Evolutionary conservation across 2,888 invertebrate genomes (phyloP), one percentile per base, ranked within the genome.

Genomic region (Seira ritae): DNA sequence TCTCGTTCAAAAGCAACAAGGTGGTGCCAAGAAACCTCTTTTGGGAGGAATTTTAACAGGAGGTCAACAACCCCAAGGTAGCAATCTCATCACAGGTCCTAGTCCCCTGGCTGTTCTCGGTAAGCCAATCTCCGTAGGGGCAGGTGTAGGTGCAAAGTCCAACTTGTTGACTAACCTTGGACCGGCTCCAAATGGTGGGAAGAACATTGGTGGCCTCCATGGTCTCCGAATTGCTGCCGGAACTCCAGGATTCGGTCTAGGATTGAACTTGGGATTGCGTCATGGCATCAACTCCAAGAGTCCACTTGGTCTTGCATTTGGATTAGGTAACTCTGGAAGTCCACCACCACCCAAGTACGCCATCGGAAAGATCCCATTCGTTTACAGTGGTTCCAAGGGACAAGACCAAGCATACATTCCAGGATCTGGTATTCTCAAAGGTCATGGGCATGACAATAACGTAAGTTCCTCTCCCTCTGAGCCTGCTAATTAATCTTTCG

Each of bases 251-350:
- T 78, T 62, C 24, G 78, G 78, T 19, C 42, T 78, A 6, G 78
- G 78, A 37, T 71, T 78, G 37, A 78, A 78, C 10, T n/a, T 78
- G 2, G 78, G 78, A 19, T 78, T 70, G 19, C 24, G 62, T 6
- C 78, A 78, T 24, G 71, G 37, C 19, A 46, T 78, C 17, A 78
- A 78, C 22, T 65, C 69, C n/a, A 78, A 78, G 50, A 71, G 78
- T 50, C 71, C 78, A 1, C 22, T 78, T 1, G 78, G 65, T 12
- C 17, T 20, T 31, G 78, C 22, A 6, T 67, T 75, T 24, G 73
- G 73, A 17, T 23, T 65, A 1, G 19, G 17, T 4, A 24, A 42
- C 1, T 6, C 22, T 67, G 1, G 50, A 42, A 1, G 10, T 67
- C 46, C 23, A 50, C 15, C 31, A 50, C 42, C 17, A 17, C 17